Base-by-base conservation (phyloP, 2,888 invertebrate genomes). In the Mamestra brassicae region DNA sequence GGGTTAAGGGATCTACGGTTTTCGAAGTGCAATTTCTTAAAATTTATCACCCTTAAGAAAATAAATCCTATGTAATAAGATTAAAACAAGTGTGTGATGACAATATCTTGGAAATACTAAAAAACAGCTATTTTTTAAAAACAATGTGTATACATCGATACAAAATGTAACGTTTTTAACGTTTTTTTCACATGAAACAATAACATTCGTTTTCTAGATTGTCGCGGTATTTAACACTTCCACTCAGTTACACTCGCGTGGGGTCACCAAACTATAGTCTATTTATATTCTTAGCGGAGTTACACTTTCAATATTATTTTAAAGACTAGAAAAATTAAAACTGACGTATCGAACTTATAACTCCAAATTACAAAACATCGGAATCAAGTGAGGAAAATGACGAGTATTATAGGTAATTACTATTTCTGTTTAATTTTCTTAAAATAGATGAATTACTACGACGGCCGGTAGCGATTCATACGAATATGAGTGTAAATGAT, bases 361-460 rank as follows among this genome's bases (percentile, higher is more conserved):
- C 57, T 54, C 34, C 15, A 34, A 61, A n/a, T 55, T 36, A 36
- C 26, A 50, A 69, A 42, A 54, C 13, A 7, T 55, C n/a, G 2
- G 4, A 36, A 62, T 15, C 4, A 34, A 54, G 13, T 36, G 34
- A 7, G 5, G 68, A 50, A 11, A 61, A 50, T 64, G 38, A 45
- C n/a, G 10, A 17, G 26, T 73, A 58, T 74, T n/a, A 36, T n/a
- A 26, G 26, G 26, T 26, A 52, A 45, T 55, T 73, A 52, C 47
- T 69, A 75, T 52, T 68, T 76, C 52, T 64, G 64, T 74, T 68
- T 81, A 74, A 62, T 61, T 61, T 58, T 70, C 64, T 71, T 67
- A 72, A 75, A 81, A 81, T 86, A 86, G 78, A 74, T 54, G 54
- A 75, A 69, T 55, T 55, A 34, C 38, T 42, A 52, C 34, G 54